These are phyloP conservation scores for Deilephila porcellus DNA, from an alignment of 2,888 invertebrate genomes.

Conservation along the genomic window DNA sequence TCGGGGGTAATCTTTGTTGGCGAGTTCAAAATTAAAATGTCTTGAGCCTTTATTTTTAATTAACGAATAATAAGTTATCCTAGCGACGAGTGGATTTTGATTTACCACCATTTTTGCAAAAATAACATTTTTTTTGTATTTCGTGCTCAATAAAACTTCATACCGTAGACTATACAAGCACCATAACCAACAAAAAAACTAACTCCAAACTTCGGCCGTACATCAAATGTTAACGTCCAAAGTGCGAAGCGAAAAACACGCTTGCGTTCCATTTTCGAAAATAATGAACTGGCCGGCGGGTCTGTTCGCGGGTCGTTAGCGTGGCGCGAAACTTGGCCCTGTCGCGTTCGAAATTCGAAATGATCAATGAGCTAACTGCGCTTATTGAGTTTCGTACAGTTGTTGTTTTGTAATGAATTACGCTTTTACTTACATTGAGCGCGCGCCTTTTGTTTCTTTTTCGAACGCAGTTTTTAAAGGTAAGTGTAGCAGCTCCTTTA, in stretches of 20 bases:
- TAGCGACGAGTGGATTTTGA: no score
- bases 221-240: constrained; percentile 44
- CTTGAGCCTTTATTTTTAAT: no score
- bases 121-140: not conserved
- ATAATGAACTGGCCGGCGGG: constrained; percentile 76
- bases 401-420: constrained; percentile 37
- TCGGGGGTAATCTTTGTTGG: no score
- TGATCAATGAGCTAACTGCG: constrained; percentile 63
- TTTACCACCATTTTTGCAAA: not conserved
- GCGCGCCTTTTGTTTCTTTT: not conserved
- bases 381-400: constrained; percentile 45
- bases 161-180: not conserved
- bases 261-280: constrained; percentile 70
- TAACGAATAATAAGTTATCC: no score
- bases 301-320: constrained; percentile 73
- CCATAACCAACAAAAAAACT: constrained; percentile 20
- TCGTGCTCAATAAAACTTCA: not conserved
- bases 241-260: constrained; percentile 43
- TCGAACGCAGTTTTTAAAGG: constrained; percentile 13
- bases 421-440: constrained; percentile 11
- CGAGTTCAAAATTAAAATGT: no score
- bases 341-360: constrained; percentile 69
- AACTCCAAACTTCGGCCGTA: constrained; percentile 34
- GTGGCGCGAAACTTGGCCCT: constrained; percentile 59
- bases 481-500: not conserved